These are phyloP conservation scores for Adineta ricciae DNA, from an alignment of 2,888 invertebrate species.

Conservation along the genomic window DNA sequence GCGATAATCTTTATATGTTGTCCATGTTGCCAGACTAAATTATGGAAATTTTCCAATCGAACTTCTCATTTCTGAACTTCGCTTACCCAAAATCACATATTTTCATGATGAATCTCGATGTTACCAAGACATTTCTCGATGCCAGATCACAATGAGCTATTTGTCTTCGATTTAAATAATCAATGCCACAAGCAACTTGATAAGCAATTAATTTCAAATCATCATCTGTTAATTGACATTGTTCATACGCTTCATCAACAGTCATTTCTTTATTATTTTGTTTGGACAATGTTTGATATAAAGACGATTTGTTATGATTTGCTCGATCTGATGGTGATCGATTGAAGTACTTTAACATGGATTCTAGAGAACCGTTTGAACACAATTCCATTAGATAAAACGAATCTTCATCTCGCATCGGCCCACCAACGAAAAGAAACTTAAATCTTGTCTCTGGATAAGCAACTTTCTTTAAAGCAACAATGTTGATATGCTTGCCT, in stretches of 20 bases:
- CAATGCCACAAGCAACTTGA: conserved; percentile 12
- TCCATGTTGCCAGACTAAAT: background rate
- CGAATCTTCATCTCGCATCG: conserved; percentile 21
- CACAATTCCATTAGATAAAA: conserved; percentile 20
- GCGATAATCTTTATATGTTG: conserved; percentile 12
- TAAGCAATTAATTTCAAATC: conserved; percentile 18
- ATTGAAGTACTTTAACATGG: background rate
- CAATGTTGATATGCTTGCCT: background rate
- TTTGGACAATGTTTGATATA: background rate
- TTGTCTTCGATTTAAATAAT: conserved; percentile 18
- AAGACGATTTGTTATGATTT: background rate
- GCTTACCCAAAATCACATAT: conserved; percentile 17
- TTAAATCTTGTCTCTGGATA: conserved; percentile 1
- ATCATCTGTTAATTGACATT: background rate
- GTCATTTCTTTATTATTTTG: background rate
- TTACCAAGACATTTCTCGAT: background rate
- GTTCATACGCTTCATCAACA: background rate
- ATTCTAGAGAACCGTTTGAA: background rate
- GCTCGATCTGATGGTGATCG: background rate
- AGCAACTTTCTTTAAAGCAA: conserved; percentile 3
- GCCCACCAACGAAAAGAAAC: background rate
- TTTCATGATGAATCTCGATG: background rate
- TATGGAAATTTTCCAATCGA: background rate
- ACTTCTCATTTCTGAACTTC: background rate
- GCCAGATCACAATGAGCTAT: background rate